phyloP scores from a whole-genome alignment of 2,797 vertebrate genomes.

The Thamnophis elegans region DNA sequence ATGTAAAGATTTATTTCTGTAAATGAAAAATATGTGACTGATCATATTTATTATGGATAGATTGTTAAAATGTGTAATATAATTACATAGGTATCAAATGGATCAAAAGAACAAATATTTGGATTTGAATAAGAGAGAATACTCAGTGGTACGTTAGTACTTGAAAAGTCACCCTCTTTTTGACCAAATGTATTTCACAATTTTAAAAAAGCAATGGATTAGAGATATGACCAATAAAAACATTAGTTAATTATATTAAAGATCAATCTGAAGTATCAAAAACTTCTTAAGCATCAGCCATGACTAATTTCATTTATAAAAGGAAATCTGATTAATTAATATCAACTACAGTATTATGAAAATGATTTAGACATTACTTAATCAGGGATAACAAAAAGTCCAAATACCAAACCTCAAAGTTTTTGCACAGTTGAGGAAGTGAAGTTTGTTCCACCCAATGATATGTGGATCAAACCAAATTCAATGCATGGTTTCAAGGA shows the following conservation, averaged over 20 bases:
- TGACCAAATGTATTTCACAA: background rate
- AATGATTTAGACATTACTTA: background rate
- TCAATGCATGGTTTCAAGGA: background rate
- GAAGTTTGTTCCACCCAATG: background rate
- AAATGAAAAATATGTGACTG: background rate
- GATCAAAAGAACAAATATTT: background rate
- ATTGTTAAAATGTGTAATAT: background rate
- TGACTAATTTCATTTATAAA: background rate
- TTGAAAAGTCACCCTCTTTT: background rate
- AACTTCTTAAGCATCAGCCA: background rate
- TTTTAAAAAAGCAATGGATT: background rate
- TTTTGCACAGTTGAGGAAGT: background rate
- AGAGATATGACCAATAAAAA: background rate
- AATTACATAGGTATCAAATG: background rate
- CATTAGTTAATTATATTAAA: background rate
- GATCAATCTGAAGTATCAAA: background rate
- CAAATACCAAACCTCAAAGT: background rate
- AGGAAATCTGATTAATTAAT: background rate
- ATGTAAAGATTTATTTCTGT: background rate
- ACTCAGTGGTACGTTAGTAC: background rate
- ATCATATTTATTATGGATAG: background rate
- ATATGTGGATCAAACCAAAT: background rate
- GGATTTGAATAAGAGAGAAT: background rate
- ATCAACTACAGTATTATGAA: background rate
- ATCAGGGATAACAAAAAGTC: background rate